Evolutionary conservation across 2,797 vertebrate species (phyloP), one percentile per base, ranked within the genome.

Genomic region (Mus spretus): DNA sequence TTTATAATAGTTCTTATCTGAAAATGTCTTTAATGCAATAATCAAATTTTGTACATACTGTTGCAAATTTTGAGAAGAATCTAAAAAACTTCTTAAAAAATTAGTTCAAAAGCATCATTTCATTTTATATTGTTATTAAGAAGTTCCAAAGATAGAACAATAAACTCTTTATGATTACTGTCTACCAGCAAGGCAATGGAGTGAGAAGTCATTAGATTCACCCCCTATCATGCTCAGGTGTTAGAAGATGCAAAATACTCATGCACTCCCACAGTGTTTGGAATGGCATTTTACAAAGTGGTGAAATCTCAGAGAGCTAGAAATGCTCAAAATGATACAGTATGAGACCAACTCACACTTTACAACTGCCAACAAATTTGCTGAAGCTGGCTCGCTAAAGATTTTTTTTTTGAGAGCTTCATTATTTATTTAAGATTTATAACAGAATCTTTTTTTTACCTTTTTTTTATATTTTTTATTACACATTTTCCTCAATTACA

Each of bases 331-430:
- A 93, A 93, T 83, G 53, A 67, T 31, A 12, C 3, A 47, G 85
- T 70, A 11, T 14, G 24, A 81, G 50, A 86, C 34, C 70, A 91
- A 37, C 47, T 81, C 24, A 87, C 26, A 86, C 24, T 90, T 89
- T 40, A n/a, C 92, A 94, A 89, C 84, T 94, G 59, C 44, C 50
- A 24, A 93, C 13, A 13, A 55, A 11, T 72, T 70, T 86, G 72
- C 86, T 81, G 53, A 59, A 91, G 47, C 70, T 84, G 83, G n/a
- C 75, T 95, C 10, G 93, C n/a, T 63, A 97, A 96, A 84, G 95
- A 96, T 95, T 92, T 92, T 82, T n/a, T n/a, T n/a, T n/a, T n/a
- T n/a, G n/a, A n/a, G n/a, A n/a, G n/a, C n/a, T n/a, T n/a, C n/a
- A n/a, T n/a, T n/a, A n/a, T n/a, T n/a, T n/a, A n/a, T n/a, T n/a